phyloP scores from a whole-genome alignment of 2,797 vertebrate genomes.

The Urophycis tenuis region DNA sequence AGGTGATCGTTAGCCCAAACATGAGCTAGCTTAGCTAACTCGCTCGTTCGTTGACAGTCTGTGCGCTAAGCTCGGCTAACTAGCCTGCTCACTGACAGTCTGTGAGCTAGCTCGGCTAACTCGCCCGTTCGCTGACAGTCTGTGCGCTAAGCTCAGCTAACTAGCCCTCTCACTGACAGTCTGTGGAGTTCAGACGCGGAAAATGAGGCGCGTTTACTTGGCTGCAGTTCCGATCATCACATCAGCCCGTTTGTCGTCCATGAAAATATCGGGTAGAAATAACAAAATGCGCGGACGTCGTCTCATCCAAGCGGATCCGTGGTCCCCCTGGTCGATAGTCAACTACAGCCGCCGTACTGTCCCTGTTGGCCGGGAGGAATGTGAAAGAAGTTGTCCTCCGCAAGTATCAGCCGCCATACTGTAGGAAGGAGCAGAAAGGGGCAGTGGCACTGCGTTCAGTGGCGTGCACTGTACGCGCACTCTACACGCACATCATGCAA shows the following conservation, averaged over 20 bases:
- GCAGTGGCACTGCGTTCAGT: conserved; percentile 44
- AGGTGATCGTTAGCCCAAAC: conserved; percentile 8
- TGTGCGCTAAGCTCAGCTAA: conserved; percentile 30
- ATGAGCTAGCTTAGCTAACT: neutral
- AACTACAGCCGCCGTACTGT: neutral
- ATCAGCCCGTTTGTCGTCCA: conserved; percentile 30
- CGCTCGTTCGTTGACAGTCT: neutral
- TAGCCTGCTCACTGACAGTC: conserved; percentile 65
- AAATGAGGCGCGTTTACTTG: conserved; percentile 58
- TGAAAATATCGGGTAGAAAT: conserved; percentile 16
- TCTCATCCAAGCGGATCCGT: neutral
- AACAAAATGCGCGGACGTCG: conserved; percentile 8
- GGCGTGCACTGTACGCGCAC: neutral
- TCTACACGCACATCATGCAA: neutral
- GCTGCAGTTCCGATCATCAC: conserved; percentile 48
- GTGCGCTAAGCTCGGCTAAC: conserved; percentile 33
- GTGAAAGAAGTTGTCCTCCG: conserved; percentile 68
- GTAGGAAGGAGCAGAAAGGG: conserved; percentile 55
- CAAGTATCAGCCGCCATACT: conserved; percentile 69
- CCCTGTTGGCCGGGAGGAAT: conserved; percentile 43
- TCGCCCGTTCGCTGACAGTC: conserved; percentile 12
- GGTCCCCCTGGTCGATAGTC: neutral
- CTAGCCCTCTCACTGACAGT: conserved; percentile 65
- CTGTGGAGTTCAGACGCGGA: conserved; percentile 47
- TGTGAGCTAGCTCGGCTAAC: neutral